A percentile compares a stretch with the other conserved stretches of the same genome.
Conservation (phyloP, 2,888 invertebrate species). For the Clostera curtula region DNA sequence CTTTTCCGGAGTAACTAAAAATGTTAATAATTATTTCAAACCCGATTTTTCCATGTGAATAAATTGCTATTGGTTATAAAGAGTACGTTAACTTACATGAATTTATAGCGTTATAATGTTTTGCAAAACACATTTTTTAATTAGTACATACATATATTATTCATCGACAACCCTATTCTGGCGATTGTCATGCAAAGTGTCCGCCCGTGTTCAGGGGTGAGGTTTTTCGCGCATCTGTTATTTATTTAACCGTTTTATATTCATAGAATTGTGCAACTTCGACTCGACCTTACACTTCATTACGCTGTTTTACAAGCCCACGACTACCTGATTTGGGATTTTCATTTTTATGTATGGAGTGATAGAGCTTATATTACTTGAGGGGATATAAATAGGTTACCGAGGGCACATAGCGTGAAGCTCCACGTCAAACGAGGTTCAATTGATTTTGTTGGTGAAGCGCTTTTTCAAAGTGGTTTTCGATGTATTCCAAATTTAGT, state of each 20-base stretch:
- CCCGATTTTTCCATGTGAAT: too few relatives aligned
- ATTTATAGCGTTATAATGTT: too few relatives aligned
- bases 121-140: too few relatives aligned
- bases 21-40: too few relatives aligned
- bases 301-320: constrained; percentile 47
- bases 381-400: constrained; percentile 40
- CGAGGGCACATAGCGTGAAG: constrained; percentile 54
- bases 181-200: constrained; percentile 74
- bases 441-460: constrained; percentile 54
- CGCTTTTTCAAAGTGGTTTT: constrained; percentile 38
- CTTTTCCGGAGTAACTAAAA: too few relatives aligned
- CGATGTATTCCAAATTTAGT: too few relatives aligned
- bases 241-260: constrained; percentile 74
- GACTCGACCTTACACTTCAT: constrained; percentile 63
- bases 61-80: too few relatives aligned
- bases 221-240: constrained; percentile 75
- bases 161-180: too few relatives aligned
- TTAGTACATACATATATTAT: too few relatives aligned
- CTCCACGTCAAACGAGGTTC: constrained; percentile 43
- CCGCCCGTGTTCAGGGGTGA: constrained; percentile 59
- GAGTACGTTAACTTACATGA: too few relatives aligned
- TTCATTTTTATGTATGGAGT: constrained; percentile 25
- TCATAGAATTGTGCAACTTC: constrained; percentile 62
- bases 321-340: constrained; percentile 24
- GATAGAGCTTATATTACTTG: constrained; percentile 19